These are phyloP conservation scores for Whitmania pigra DNA, from an alignment of 1,140 invertebrate species.

Conservation along the genomic window DNA sequence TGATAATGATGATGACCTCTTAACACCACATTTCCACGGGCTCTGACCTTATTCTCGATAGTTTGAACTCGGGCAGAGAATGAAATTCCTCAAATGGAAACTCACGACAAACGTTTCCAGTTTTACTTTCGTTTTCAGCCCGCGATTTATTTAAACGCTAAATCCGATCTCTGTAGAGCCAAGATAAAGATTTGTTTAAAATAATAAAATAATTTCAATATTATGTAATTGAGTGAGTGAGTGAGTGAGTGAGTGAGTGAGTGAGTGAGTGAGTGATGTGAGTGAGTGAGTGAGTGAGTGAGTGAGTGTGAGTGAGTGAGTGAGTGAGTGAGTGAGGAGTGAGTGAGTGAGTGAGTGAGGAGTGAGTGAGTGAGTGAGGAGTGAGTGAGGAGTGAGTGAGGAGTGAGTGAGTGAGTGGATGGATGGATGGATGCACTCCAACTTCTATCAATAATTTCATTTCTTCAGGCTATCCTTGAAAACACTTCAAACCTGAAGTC, in stretches of 20 bases:
- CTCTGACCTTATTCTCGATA: no score
- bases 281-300: constrained; percentile 12
- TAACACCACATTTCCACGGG: no score
- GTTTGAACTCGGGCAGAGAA: no score
- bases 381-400: no score
- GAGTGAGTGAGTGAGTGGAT: constrained; percentile 4
- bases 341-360: background rate
- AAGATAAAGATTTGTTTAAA: no score
- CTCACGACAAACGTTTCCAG: no score
- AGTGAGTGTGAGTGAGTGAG: constrained; percentile 18
- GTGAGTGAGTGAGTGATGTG: constrained; percentile 11
- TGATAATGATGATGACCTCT: no score
- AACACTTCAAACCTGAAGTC: background rate
- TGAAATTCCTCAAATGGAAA: no score
- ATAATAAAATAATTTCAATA: no score
- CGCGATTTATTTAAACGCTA: no score
- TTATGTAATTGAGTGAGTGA: background rate
- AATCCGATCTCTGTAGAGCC: no score
- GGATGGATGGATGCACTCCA: constrained; percentile 4
- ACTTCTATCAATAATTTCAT: background rate
- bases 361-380: constrained; percentile 9
- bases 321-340: constrained; percentile 13
- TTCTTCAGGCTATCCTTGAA: background rate
- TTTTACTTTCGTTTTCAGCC: no score
- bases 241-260: background rate